Evolutionary conservation across 2,888 invertebrate genomes (phyloP), one percentile per base, ranked within the genome.

Genomic region (Odontomyia ornata): DNA sequence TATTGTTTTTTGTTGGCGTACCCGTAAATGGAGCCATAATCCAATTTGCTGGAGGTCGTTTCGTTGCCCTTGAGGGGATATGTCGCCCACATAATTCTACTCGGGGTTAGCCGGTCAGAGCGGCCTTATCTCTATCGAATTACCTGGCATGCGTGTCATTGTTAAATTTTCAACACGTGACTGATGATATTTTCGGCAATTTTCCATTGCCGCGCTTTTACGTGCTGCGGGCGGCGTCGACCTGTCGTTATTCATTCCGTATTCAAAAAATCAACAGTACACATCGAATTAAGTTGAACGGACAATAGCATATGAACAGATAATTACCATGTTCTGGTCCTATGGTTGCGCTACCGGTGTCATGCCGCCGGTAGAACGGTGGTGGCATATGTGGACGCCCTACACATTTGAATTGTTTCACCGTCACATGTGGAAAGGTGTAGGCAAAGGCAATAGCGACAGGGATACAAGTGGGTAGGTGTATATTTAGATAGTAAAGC

Each of bases 201-300:
- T n/a, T 28, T 64, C 30, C 64, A 60, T n/a, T n/a, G n/a, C 25
- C 60, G 36, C 36, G 36, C 36, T 36, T 36, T 21, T n/a, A 18
- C 60, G 4, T 60, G 21, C 60, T n/a, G n/a, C 36, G 5, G 36
- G 5, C 11, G 23, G 52, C 52, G 15, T 15, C 4, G 7, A 21
- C 23, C n/a, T 27, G n/a, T 13, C 30, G 30, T 15, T n/a, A 13
- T 27, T 13, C n/a, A 28, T 64, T 64, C 28, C 64, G 30, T 28
- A 28, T 64, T 64, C 64, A 28, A 30, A 64, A 64, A 64, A 30
- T 18, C 30, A 64, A 28, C 64, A 64, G 64, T 64, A 28, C 64
- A 28, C 28, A 64, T 64, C 64, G 64, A 64, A 64, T 64, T 15
- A 30, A 64, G 13, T 64, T 27, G 64, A 64, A 64, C n/a, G n/a